These are phyloP conservation scores for Meloe dianella DNA, from an alignment of 2,888 invertebrate species.

Conservation along the genomic window DNA sequence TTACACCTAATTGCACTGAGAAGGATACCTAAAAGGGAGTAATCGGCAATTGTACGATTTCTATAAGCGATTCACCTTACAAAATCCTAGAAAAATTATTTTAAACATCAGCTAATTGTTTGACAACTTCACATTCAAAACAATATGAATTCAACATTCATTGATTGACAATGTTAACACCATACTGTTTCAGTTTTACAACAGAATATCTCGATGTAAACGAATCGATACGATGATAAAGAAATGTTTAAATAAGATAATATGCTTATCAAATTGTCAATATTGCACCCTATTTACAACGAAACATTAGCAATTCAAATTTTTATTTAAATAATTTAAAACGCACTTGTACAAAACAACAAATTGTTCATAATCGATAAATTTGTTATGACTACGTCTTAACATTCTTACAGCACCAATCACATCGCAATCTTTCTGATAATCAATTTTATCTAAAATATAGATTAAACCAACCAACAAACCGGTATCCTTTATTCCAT, in stretches of 20 bases:
- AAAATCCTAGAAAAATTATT: no score
- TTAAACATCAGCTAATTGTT: not conserved
- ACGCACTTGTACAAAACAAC: not conserved
- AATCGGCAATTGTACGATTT: no score
- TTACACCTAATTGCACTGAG: not conserved
- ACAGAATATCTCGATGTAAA: no score
- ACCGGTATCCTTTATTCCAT: constrained; percentile 12
- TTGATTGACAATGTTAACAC: no score
- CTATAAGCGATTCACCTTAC: no score
- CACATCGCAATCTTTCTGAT: constrained; percentile 2
- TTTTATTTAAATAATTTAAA: constrained; percentile 9
- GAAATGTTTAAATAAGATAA: no score
- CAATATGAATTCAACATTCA: no score
- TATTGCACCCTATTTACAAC: no score
- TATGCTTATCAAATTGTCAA: no score
- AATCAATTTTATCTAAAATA: not conserved
- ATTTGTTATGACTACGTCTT: not conserved
- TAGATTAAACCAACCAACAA: constrained; percentile 6
- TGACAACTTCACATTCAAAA: no score
- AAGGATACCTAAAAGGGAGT: not conserved
- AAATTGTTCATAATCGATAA: constrained; percentile 12
- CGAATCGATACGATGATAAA: no score
- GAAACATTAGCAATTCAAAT: not conserved
- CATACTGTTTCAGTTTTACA: no score
- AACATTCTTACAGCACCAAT: constrained; percentile 1